Evolutionary conservation across 2,888 invertebrate genomes (phyloP), one percentile per base, ranked within the genome.

Genomic region (Drosophila eohydei): DNA sequence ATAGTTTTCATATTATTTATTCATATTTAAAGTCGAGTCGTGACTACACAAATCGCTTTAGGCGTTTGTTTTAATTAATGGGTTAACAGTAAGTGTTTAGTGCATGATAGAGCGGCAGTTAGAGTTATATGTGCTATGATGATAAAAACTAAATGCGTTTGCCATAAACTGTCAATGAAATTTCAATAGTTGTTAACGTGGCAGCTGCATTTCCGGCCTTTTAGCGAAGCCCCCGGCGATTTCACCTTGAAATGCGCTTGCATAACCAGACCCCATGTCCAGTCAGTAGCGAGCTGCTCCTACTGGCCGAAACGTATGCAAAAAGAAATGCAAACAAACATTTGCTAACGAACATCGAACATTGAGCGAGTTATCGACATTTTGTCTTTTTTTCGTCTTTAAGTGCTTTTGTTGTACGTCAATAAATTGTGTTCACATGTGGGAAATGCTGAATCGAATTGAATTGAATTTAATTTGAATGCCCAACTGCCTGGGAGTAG

Each of bases 211-310:
- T 80, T 80, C 79, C 81, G 74, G 81, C 54, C 56, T 71, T 60
- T 56, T 43, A 38, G 44, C 40, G 32, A 72, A 32, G 58, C 51
- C 51, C 60, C 76, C 76, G 76, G 89, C 74, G 89, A 86, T 83
- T 83, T 83, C 83, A 83, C 83, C 83, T 83, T 83, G 83, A 83
- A 83, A 74, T 75, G 34, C 44, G 75, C 43, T 83, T 87, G 73
- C 80, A 75, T 74, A 84, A 84, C 62, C 62, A 43, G 48, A 67
- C 73, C 68, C 34, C 54, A 50, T 50, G 48, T 66, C 55, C 41
- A 74, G 58, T 64, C 76, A 52, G 59, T 16, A 38, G 30, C 7
- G 55, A 40, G 52, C 34, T 9, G 30, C 30, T 40, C 30, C 56
- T 28, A 40, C 32, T 57, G 14, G 16, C 38, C 55, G 12, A 56